Evolutionary conservation across 2,888 invertebrate species (phyloP).

Genomic region (Rhopalosiphum nymphaeae): DNA sequence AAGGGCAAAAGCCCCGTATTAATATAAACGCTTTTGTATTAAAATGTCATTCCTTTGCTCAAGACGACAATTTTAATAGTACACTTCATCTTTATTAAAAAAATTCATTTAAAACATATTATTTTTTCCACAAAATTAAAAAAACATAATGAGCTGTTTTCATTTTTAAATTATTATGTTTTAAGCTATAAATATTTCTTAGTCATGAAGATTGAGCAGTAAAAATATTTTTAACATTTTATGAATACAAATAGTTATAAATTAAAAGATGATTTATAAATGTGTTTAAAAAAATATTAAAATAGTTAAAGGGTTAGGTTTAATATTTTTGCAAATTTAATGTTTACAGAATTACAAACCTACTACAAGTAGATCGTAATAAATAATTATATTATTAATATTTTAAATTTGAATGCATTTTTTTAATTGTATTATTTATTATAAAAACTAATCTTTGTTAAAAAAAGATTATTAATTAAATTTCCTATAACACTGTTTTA

Average conservation of each 20-base stretch:
- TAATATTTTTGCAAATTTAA: background rate
- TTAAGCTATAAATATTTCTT: background rate
- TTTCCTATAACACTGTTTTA: background rate
- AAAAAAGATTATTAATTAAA: background rate
- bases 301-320: background rate
- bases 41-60: background rate
- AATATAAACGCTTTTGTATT: conserved; percentile 1
- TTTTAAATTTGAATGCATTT: background rate
- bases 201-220: background rate
- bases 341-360: background rate
- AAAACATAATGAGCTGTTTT: background rate
- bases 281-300: background rate
- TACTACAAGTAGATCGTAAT: background rate
- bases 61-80: conserved; percentile 5
- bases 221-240: background rate
- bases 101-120: conserved; percentile 4
- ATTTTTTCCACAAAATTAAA: conserved; percentile 1
- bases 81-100: conserved; percentile 23
- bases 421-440: background rate
- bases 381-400: background rate
- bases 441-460: background rate
- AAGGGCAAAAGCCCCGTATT: background rate
- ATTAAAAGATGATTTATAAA: background rate
- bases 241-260: background rate
- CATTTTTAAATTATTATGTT: background rate